Conservation (phyloP, 2,797 vertebrate species). For the Linurgus olivaceus region DNA sequence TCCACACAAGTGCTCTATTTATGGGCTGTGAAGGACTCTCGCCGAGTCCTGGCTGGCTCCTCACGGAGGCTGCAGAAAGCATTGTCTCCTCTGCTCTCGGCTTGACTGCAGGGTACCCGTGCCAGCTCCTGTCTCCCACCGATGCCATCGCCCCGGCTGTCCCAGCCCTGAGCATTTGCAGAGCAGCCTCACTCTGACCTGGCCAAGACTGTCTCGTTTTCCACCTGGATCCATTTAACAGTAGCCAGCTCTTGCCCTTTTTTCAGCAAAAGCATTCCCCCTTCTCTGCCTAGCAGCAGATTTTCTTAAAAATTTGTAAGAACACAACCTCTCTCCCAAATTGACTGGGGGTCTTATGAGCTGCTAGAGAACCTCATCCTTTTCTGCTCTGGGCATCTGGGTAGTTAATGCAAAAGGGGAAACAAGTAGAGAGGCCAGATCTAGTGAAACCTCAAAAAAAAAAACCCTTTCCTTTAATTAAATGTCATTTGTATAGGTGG, state of each 20-base stretch:
- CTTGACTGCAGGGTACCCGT: neutral
- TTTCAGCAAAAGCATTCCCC: neutral
- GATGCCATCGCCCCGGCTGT: neutral
- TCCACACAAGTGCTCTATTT: neutral
- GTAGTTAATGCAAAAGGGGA: neutral
- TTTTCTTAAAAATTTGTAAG: neutral
- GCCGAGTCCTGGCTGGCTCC: neutral
- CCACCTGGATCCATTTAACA: neutral
- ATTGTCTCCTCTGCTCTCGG: neutral
- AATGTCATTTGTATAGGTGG: neutral
- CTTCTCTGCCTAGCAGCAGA: neutral
- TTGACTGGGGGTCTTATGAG: neutral
- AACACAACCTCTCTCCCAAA: neutral
- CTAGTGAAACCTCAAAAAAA: neutral
- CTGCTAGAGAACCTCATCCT: neutral
- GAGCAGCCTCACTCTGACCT: neutral
- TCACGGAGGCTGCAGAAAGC: neutral
- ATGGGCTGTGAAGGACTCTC: neutral
- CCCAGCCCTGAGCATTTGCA: neutral
- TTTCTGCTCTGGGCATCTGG: neutral
- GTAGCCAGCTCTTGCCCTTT: neutral
- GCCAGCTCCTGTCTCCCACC: neutral
- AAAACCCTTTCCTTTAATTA: neutral
- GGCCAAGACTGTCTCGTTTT: neutral
- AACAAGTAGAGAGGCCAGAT: neutral